phyloP scores from a whole-genome alignment of 2,888 invertebrate genomes.

The Epistrophe eligans region DNA sequence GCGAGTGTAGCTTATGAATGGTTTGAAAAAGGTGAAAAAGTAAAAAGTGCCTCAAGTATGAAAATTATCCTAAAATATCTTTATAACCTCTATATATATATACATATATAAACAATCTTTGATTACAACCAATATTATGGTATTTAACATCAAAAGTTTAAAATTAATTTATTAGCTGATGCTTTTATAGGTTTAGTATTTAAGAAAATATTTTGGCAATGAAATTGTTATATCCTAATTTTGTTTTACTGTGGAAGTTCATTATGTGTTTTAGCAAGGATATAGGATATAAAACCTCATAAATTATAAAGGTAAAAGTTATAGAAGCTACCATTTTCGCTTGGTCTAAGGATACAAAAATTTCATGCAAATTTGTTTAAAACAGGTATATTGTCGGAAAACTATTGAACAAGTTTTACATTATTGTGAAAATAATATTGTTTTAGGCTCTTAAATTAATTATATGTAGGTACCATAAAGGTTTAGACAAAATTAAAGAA shows the following conservation, averaged over 20 bases:
- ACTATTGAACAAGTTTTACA: too few relatives aligned
- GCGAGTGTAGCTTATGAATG: background rate
- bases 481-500: too few relatives aligned
- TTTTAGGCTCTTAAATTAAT: too few relatives aligned
- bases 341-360: too few relatives aligned
- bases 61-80: slow-evolving; percentile 23
- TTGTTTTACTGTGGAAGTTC: background rate
- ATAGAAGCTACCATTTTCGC: too few relatives aligned
- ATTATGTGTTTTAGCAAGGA: background rate
- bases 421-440: too few relatives aligned
- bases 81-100: background rate
- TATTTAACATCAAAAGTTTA: background rate
- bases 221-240: background rate
- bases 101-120: background rate
- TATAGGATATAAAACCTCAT: too few relatives aligned
- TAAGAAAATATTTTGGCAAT: slow-evolving; percentile 7
- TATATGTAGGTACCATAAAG: too few relatives aligned
- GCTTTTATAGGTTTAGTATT: background rate
- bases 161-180: slow-evolving; percentile 8
- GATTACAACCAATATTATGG: background rate
- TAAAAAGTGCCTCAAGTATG: background rate
- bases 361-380: too few relatives aligned
- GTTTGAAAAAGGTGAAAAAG: background rate
- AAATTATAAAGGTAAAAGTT: too few relatives aligned
- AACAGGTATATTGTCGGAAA: too few relatives aligned